Base-by-base conservation (phyloP, 1,140 invertebrate genomes). In the Drosophila pseudoananassae region DNA sequence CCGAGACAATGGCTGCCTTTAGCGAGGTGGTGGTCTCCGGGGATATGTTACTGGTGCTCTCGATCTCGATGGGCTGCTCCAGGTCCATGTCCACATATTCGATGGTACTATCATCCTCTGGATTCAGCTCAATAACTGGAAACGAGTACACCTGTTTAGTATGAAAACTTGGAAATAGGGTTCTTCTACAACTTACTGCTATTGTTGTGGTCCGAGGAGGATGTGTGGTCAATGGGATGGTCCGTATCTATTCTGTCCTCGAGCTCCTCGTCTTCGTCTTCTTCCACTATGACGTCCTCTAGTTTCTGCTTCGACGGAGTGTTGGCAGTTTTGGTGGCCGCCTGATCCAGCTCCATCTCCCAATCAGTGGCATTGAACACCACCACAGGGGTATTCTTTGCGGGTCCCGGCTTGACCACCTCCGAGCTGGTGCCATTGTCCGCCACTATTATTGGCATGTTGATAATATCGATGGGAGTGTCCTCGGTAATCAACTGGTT, bases 341-440 rank as follows among this genome's bases (percentile, higher is more conserved):
- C 93, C 12, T 93, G 92, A 52, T 93, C 93, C 17, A 94, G 74
- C 70, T 94, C 93, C 92, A 94, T 93, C 66, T 94, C 93, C 93
- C 93, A 94, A 61, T 94, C 93, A 6, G 93, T 93, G 29, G 93
- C 92, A 72, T 92, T 93, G 2, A 91, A 68, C 17, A 91, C 82
- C 15, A 90, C 63, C 56, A 88, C 33, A 0, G 70, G 61, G 1
- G 65, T 38, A n/a, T 55, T 50, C 52, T 75, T 75, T 5, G 38
- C 51, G 4, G 59, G 15, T 17, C 12, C 45, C 27, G 56, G 36
- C 25, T 82, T 89, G 1, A 49, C 15, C 40, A 17, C 43, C 1
- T 72, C 40, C 15, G 72, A 38, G 25, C 69, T 10, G 8, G 65
- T 81, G 0, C 80, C 78, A 60, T 83, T 84, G 6, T 90, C 85